Conservation (phyloP, 2,113 vertebrate genomes). For the Podarcis muralis region DNA sequence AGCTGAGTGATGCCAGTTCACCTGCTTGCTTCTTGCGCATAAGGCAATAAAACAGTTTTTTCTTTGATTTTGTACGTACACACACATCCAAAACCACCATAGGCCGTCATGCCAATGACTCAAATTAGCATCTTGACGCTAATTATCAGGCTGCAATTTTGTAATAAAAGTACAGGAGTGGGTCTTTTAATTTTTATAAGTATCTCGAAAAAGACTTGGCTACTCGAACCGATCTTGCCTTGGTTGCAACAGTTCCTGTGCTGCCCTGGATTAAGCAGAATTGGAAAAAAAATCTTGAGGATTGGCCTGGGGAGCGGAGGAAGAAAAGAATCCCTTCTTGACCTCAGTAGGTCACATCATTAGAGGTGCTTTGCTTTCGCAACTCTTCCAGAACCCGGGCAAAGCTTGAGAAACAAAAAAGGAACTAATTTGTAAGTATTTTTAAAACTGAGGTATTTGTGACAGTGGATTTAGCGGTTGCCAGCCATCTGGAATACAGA, state of each 20-base stretch:
- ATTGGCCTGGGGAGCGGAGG: neutral
- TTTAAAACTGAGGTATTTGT: slow-evolving; percentile 71
- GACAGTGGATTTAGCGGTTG: slow-evolving; percentile 76
- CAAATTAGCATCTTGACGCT: neutral
- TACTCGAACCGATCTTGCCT: no score
- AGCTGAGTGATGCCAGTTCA: neutral
- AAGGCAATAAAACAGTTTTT: neutral
- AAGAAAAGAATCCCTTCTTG: neutral
- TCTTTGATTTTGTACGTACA: neutral
- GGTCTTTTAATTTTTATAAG: neutral
- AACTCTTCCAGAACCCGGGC: neutral
- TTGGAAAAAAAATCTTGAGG: neutral
- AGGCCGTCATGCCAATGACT: neutral
- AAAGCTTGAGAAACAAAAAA: slow-evolving; percentile 37
- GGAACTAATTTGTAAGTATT: slow-evolving; percentile 75
- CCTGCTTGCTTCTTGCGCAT: neutral
- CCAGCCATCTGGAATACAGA: slow-evolving; percentile 83
- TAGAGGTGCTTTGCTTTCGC: neutral
- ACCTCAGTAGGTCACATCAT: neutral
- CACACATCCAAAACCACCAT: neutral
- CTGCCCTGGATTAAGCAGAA: neutral
- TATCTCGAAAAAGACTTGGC: neutral
- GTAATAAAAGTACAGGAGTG: neutral
- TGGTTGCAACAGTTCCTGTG: neutral
- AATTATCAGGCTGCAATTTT: neutral